Conservation (phyloP, 2,888 invertebrate genomes). For the Mesopsocus fuscifrons region DNA sequence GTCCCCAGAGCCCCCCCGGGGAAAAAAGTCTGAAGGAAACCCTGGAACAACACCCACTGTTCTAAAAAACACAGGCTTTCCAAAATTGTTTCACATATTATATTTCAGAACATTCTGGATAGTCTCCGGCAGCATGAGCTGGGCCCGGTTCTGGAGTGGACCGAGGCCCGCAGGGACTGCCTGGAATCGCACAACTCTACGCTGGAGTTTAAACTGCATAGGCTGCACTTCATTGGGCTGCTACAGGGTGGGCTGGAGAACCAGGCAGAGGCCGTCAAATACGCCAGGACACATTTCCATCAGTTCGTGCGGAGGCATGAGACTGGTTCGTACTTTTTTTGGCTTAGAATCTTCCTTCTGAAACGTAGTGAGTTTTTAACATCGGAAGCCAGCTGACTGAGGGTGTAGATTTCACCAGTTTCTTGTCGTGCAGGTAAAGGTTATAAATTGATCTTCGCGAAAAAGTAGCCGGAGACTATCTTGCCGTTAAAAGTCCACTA, state of each 20-base stretch:
- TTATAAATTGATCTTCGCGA: too few relatives aligned
- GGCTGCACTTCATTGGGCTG: slow-evolving; percentile 58
- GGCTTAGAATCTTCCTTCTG: too few relatives aligned
- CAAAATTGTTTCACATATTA: too few relatives aligned
- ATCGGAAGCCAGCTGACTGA: slow-evolving; percentile 10
- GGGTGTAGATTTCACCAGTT: not conserved
- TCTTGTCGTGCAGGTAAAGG: too few relatives aligned
- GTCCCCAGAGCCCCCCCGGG: too few relatives aligned
- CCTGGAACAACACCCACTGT: too few relatives aligned
- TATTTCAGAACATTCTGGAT: slow-evolving; percentile 74
- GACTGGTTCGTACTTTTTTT: slow-evolving; percentile 40
- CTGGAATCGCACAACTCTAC: slow-evolving; percentile 48
- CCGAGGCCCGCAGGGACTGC: slow-evolving; percentile 48
- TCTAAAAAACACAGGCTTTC: too few relatives aligned
- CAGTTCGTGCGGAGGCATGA: slow-evolving; percentile 59
- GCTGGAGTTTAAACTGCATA: slow-evolving; percentile 64
- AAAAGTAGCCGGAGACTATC: too few relatives aligned
- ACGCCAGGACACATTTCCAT: slow-evolving; percentile 69
- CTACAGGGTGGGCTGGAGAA: slow-evolving; percentile 41
- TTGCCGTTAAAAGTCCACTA: too few relatives aligned
- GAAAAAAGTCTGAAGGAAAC: too few relatives aligned
- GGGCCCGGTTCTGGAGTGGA: slow-evolving; percentile 76
- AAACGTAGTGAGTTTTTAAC: slow-evolving; percentile 22
- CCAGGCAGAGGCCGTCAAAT: slow-evolving; percentile 68
- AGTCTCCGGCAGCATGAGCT: slow-evolving; percentile 66